phyloP scores from a whole-genome alignment of 1,140 invertebrate genomes.

The Arion vulgaris region DNA sequence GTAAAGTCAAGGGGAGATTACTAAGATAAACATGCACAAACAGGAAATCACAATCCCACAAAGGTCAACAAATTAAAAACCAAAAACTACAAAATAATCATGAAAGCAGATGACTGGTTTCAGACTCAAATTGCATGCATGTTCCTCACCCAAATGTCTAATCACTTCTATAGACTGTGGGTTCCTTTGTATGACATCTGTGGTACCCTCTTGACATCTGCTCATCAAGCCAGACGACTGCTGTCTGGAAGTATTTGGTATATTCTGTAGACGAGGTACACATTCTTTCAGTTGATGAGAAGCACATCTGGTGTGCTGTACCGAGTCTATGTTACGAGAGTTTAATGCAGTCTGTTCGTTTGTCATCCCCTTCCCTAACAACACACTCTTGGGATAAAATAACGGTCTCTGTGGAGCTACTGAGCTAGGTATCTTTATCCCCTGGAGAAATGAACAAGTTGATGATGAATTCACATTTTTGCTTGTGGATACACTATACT shows the following conservation, averaged over 20 bases:
- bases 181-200: not conserved
- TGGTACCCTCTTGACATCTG: not conserved
- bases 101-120: no score
- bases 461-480: not conserved
- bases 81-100: no score
- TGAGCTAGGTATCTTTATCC: not conserved
- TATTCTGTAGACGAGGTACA: not conserved
- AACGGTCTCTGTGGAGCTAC: not conserved
- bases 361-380: not conserved
- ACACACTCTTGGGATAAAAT: not conserved
- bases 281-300: not conserved
- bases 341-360: not conserved
- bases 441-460: not conserved
- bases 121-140: no score
- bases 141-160: not conserved
- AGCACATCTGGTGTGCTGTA: not conserved
- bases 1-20: no score
- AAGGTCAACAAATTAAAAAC: no score
- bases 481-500: not conserved
- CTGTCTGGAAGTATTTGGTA: not conserved
- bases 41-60: no score
- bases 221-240: not conserved
- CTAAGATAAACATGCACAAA: no score
- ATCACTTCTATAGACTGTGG: not conserved
- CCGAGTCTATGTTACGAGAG: not conserved